Evolutionary conservation across 1,140 invertebrate genomes (phyloP), one percentile per base, ranked within the genome.

Genomic region (Saccostrea cuccullata): DNA sequence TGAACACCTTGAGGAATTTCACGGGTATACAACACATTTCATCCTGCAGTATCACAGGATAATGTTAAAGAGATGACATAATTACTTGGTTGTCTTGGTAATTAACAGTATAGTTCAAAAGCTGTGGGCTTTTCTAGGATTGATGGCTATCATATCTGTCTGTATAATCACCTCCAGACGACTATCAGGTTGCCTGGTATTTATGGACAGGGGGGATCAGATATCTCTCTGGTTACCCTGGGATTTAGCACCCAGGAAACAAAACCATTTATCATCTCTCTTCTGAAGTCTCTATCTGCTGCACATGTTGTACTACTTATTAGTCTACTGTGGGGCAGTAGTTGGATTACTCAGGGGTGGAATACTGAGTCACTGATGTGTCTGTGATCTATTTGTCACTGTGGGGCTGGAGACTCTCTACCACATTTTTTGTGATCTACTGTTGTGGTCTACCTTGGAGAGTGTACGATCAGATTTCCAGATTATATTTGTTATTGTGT

Each of bases 161-260:
- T 73, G 13, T 73, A 30, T 73, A 73, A 73, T 73, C 70, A 73
- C 70, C 26, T 73, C 70, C 70, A 73, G 70, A 73, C 26, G 70
- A 26, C 30, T 73, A 73, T 73, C 70, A 73, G 30, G 12, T 73
- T 73, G 70, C 70, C 30, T 73, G 70, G 15, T 47, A 36, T 73
- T 73, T 73, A 73, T 73, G 70, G 70, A 73, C 70, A 73, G 13
- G 30, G 70, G 70, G 70, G 70, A 73, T 73, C 30, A 73, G 67
- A 73, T 73, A 73, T 30, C 23, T 12, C n/a, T 13, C 26, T 73
- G 26, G 70, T 73, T 73, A 73, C 70, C 70, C 70, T 73, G 70
- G 70, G 70, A 73, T 30, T 73, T 36, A 30, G 70, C 23, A 30
- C 70, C 70, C 70, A 73, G 70, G 70, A 73, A 26, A 73, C 9